These are phyloP conservation scores for Lagorchestes hirsutus DNA, from an alignment of 2,797 vertebrate genomes.

Conservation along the genomic window DNA sequence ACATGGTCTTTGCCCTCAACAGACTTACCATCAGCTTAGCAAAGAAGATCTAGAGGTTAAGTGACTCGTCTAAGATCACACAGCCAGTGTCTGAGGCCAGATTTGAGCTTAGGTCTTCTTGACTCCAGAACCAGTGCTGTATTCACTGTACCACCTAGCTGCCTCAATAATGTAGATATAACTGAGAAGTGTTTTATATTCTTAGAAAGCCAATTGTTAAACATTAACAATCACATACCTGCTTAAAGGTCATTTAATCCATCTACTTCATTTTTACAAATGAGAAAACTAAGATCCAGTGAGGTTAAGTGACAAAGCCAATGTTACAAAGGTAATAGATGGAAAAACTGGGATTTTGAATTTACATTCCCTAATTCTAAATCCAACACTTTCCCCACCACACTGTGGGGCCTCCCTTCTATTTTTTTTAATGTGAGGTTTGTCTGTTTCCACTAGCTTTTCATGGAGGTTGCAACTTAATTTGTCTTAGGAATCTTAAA, in stretches of 20 bases:
- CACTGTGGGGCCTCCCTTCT: not conserved
- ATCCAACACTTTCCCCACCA: not conserved
- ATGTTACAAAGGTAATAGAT: not conserved
- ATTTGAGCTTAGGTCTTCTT: not conserved
- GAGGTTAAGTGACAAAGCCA: not conserved
- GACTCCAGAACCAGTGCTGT: not conserved
- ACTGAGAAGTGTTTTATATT: not conserved
- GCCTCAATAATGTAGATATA: not conserved
- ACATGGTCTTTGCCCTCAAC: not conserved
- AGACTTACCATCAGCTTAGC: not conserved
- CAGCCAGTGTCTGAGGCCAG: not conserved
- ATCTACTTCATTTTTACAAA: not conserved
- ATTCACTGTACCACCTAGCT: not conserved
- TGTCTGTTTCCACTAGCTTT: slow-evolving; percentile 56
- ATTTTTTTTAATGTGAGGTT: slow-evolving; percentile 71
- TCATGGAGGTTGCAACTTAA: slow-evolving; percentile 56
- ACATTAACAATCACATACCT: not conserved
- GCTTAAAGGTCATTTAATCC: not conserved
- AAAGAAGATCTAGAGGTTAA: not conserved
- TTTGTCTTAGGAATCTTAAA: slow-evolving; percentile 67
- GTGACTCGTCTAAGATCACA: not conserved
- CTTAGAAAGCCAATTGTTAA: not conserved
- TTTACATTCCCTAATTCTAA: not conserved
- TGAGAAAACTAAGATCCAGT: not conserved
- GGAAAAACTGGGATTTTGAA: not conserved